These are phyloP conservation scores for Alitta virens DNA, from an alignment of 2,888 invertebrate genomes.

Conservation along the genomic window DNA sequence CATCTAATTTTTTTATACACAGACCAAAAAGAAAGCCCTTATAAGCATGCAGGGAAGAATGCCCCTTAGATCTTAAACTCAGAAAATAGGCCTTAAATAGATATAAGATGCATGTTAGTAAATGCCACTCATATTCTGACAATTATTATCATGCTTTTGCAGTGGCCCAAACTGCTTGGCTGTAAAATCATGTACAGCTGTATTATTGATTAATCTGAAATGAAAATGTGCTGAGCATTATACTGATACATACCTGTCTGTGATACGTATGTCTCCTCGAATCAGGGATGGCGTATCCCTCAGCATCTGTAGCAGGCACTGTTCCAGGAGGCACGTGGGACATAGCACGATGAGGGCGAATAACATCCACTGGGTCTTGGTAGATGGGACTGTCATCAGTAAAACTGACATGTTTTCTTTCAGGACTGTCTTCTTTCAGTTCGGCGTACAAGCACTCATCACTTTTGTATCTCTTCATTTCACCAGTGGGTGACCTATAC, in stretches of 20 bases:
- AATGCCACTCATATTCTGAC: no score
- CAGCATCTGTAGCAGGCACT: constrained; percentile 15
- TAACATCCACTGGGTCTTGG: constrained; percentile 16
- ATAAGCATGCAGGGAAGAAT: no score
- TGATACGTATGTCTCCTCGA: constrained; percentile 9
- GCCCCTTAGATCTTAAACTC: no score
- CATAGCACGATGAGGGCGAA: neutral
- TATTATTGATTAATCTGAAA: no score
- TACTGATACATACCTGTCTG: constrained; percentile 1
- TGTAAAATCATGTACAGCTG: no score
- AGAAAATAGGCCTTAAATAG: no score
- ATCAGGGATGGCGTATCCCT: constrained; percentile 24
- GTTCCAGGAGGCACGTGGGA: constrained; percentile 8
- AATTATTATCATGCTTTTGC: no score
- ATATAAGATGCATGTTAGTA: no score
- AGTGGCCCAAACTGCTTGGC: no score
- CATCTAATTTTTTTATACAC: no score
- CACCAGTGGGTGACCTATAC: neutral
- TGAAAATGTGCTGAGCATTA: no score
- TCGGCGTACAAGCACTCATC: constrained; percentile 20
- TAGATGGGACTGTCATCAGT: constrained; percentile 7
- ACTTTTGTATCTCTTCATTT: constrained; percentile 14
- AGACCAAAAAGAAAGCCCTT: no score
- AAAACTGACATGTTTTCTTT: neutral
- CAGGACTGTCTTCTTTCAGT: neutral